Percentiles rank a stretch among this genome's conserved stretches.
Conservation (phyloP, 2,113 vertebrate species). For the Zingel zingel region DNA sequence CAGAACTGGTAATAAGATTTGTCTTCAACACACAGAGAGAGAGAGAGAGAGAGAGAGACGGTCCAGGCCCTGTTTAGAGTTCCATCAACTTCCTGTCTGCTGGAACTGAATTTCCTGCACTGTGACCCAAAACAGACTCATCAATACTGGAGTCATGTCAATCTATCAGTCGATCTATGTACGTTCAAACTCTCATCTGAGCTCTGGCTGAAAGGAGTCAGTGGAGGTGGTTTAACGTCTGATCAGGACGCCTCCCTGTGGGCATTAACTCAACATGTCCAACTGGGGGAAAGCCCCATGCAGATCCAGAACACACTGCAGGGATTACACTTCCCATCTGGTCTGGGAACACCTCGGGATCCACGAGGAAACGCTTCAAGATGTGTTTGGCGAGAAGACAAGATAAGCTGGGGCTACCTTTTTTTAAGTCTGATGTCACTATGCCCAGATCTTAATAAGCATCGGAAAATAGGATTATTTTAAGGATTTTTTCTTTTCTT, state of each 20-base stretch:
- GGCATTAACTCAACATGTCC: neutral
- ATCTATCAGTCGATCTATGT: neutral
- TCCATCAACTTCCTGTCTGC: conserved; percentile 34
- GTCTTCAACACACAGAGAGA: conserved; percentile 45
- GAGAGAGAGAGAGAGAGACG: conserved; percentile 44
- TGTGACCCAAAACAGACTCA: neutral
- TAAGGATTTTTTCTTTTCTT: neutral
- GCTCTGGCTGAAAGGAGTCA: neutral
- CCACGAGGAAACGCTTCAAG: neutral
- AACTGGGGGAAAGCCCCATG: neutral
- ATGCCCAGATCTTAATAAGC: neutral
- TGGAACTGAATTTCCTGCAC: neutral
- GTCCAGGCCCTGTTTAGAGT: conserved; percentile 42
- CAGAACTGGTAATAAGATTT: conserved; percentile 33
- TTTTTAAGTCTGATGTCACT: neutral
- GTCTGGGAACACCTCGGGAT: neutral
- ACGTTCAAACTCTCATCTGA: neutral
- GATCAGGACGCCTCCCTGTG: neutral
- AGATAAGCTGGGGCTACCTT: neutral
- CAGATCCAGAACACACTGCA: neutral
- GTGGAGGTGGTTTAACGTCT: neutral
- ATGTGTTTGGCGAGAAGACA: neutral
- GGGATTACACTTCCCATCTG: neutral
- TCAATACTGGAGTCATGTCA: neutral
- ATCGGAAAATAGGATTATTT: neutral